Evolutionary conservation across 2,113 vertebrate genomes (phyloP).

Genomic region (Dicrurus megarhynchus): DNA sequence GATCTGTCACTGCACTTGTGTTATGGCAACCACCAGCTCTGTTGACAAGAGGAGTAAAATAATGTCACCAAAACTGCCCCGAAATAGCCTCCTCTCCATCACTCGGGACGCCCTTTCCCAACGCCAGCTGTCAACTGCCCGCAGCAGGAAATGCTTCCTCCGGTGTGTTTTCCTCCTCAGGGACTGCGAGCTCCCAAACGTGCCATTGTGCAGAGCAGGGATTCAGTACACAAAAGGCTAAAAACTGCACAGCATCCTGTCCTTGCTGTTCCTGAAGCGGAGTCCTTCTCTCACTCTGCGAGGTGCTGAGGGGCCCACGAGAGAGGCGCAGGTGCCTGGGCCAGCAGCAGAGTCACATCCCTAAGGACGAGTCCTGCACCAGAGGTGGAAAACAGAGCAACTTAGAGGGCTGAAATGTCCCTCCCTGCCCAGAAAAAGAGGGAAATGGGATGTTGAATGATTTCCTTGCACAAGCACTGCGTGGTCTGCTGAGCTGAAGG

Average conservation of each 20-base stretch:
- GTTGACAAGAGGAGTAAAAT: not conserved
- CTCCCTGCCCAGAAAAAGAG: not conserved
- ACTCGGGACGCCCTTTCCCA: not conserved
- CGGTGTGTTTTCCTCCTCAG: constrained; percentile 48
- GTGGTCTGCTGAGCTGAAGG: not conserved
- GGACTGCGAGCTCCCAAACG: constrained; percentile 2
- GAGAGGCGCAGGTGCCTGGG: not conserved
- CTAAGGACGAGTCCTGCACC: not conserved
- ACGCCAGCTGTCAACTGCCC: constrained; percentile 40
- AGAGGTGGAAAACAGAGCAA: not conserved
- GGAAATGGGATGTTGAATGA: not conserved
- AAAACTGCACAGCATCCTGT: constrained; percentile 66
- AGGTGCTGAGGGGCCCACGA: not conserved
- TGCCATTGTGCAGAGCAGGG: constrained; percentile 34
- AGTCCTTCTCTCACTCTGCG: not conserved
- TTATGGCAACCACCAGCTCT: not conserved
- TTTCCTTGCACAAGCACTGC: not conserved
- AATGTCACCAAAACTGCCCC: constrained; percentile 24
- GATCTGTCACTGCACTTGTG: not conserved
- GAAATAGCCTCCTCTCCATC: constrained; percentile 4
- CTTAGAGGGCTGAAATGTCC: not conserved
- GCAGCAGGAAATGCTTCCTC: constrained; percentile 60
- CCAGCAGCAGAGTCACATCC: not conserved
- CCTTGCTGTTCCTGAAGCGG: not conserved
- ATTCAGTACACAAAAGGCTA: constrained; percentile 63